Conservation (phyloP, 2,797 vertebrate species). For the Sebastes baramenuke region DNA sequence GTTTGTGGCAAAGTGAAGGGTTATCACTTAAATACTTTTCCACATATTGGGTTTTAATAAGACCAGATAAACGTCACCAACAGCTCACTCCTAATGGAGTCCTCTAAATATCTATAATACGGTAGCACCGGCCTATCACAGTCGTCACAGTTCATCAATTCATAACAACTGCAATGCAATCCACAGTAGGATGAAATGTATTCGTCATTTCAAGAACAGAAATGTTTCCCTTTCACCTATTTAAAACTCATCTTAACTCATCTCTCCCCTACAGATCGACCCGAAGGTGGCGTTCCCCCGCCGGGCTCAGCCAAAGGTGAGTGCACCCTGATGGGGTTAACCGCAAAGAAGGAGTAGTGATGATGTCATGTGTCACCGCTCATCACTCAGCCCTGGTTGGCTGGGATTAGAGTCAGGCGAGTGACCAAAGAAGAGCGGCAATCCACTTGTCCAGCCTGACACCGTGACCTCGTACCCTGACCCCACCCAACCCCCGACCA, state of each 20-base stretch:
- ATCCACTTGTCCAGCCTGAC: conserved; percentile 65
- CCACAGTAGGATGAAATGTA: background rate
- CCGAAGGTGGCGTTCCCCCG: conserved; percentile 94
- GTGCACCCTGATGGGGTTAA: conserved; percentile 55
- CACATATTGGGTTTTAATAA: background rate
- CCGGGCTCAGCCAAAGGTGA: conserved; percentile 95
- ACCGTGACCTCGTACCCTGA: conserved; percentile 55
- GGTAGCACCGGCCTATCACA: background rate
- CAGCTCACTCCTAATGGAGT: background rate
- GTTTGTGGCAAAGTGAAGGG: background rate
- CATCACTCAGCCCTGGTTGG: conserved; percentile 58
- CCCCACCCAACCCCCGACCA: conserved; percentile 22
- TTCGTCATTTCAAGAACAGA: background rate
- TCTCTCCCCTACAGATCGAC: conserved; percentile 86
- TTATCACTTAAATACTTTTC: background rate
- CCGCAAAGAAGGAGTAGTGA: conserved; percentile 17
- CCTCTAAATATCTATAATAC: background rate
- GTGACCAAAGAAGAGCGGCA: conserved; percentile 49
- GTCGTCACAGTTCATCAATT: background rate
- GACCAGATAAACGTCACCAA: background rate
- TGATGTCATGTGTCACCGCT: conserved; percentile 68
- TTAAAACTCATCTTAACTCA: conserved; percentile 17
- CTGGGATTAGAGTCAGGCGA: conserved; percentile 58
- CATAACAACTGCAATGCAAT: background rate
- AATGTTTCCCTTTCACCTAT: background rate